These are phyloP conservation scores for Ochropleura leucogaster DNA, from an alignment of 2,888 invertebrate genomes.

Conservation along the genomic window DNA sequence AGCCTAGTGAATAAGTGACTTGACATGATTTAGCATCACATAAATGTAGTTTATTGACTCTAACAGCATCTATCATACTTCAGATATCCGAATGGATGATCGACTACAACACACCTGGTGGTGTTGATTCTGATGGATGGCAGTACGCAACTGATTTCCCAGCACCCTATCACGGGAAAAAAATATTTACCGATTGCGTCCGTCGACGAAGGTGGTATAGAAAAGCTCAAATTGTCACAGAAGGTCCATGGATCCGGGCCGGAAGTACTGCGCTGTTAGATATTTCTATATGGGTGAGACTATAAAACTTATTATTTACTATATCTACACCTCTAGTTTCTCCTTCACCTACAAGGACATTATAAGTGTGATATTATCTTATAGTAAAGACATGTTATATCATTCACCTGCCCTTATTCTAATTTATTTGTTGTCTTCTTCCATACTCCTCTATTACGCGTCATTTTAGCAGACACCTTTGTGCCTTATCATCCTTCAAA, in stretches of 20 bases:
- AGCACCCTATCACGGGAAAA: constrained; percentile 95
- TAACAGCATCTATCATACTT: constrained; percentile 32
- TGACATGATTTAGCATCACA: background rate
- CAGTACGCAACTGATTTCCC: constrained; percentile 98
- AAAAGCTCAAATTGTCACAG: constrained; percentile 95
- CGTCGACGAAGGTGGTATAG: constrained; percentile 96
- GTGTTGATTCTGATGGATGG: constrained; percentile 98
- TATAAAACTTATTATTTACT: background rate
- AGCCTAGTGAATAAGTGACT: constrained; percentile 1
- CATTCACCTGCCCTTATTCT: no score
- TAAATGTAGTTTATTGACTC: background rate
- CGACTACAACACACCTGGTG: constrained; percentile 97
- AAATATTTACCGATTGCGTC: constrained; percentile 97
- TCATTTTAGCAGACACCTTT: no score
- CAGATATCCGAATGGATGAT: constrained; percentile 97
- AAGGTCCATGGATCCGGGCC: constrained; percentile 96
- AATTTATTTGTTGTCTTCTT: background rate
- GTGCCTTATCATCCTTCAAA: no score
- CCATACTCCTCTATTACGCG: background rate
- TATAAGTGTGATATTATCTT: no score
- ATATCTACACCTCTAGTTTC: no score
- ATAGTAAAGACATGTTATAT: no score
- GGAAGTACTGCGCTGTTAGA: constrained; percentile 96
- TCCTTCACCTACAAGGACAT: background rate
- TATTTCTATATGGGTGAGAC: constrained; percentile 93